Conservation (phyloP, 2,113 vertebrate genomes). For the Callipepla californica region DNA sequence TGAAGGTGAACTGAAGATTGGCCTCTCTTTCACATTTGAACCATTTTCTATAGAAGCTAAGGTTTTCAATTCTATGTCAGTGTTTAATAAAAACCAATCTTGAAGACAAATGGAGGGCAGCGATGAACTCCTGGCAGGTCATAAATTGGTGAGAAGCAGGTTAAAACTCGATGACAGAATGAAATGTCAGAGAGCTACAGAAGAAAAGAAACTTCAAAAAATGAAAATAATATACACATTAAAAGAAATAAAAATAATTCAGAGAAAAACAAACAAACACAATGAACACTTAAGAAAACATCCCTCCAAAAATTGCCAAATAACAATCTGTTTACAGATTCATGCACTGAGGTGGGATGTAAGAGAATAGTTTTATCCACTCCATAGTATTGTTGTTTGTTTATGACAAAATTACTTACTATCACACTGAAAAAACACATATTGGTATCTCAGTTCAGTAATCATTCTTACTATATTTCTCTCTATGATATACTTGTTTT, state of each 20-base stretch:
- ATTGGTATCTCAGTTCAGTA: background rate
- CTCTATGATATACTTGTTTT: background rate
- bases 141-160: background rate
- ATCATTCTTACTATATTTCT: background rate
- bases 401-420: background rate
- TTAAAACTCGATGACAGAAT: background rate
- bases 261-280: background rate
- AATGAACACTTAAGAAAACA: background rate
- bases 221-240: background rate
- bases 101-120: background rate
- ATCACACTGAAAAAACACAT: background rate
- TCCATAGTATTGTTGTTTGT: background rate
- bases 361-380: background rate
- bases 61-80: background rate
- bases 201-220: background rate
- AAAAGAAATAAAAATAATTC: background rate
- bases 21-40: background rate
- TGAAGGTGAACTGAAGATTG: background rate
- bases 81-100: background rate
- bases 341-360: background rate
- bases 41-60: background rate
- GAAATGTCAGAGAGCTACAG: background rate
- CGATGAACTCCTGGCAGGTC: background rate
- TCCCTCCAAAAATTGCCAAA: background rate
- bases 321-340: background rate